Base-by-base conservation (phyloP, 1,140 invertebrate species). In the Drosophila kepulauana region DNA sequence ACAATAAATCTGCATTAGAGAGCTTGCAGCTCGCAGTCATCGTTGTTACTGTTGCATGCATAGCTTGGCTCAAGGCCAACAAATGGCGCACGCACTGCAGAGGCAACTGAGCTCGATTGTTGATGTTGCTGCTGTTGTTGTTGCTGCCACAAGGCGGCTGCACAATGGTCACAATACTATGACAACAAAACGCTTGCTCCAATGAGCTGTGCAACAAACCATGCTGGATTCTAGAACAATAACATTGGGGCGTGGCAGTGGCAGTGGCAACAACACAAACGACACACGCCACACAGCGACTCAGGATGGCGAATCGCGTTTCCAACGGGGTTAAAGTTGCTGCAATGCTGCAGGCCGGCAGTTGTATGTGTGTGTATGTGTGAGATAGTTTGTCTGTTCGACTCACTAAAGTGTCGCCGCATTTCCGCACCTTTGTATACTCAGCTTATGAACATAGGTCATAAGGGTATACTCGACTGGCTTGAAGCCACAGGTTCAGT, bases 1-100 rank as follows among this genome's bases (percentile, higher is more conserved):
- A 87, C 81, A 90, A 89, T 89, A 89, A 89, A 89, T 89, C 85
- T 89, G 85, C 85, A 89, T 89, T 89, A 89, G 84, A 89, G 84
- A 81, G 11, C 49, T 51, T 51, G 49, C 51, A 54, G 28, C 49
- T 41, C 41, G 49, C 20, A 38, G 35, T 8, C 35, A 20, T 49
- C 15, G 58, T 54, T 63, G 52, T 28, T 59, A 45, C 38, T 56
- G 71, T 52, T 69, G 48, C 58, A 11, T 20, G 64, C 41, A 43
- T 43, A 11, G 52, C 58, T 77, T 77, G 75, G 75, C 75, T 77
- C 69, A 77, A 77, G 75, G 75, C 75, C 75, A 77, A 73, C 68
- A 75, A 65, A 65, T 63, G 64, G 64, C 56, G 45, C 71, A 74
- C 71, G 71, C 71, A 74, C 73, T 75, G 73, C 73, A 75, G 73